Evolutionary conservation across 2,797 vertebrate species (phyloP), one percentile per base, ranked within the genome.

Genomic region (Todus mexicanus): DNA sequence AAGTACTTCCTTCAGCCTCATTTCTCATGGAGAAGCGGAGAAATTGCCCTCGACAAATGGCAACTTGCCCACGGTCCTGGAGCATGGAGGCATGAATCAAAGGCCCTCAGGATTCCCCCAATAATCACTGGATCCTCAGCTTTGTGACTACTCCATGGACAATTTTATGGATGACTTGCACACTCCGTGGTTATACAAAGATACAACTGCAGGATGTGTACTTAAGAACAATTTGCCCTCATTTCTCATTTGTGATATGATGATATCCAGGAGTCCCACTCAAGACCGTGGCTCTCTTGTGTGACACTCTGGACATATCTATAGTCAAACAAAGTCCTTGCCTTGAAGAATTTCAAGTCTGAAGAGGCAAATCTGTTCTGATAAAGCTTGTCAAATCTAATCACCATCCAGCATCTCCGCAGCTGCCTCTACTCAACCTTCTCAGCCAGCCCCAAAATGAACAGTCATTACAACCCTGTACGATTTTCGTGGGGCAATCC

Each of bases 281-380:
- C 35, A 3, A 12, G 71, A 90, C 57, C 26, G 22, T 0, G 47
- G 51, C 65, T 89, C 51, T 53, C 53, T 60, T 23, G 12, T 43
- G 74, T 43, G 69, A 80, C 60, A 31, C 37, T 19, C 53, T 14
- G 23, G 21, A 63, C n/a, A 3, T 17, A 56, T 76, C 83, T 50
- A 6, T 1, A 69, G 65, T 1, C 8, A 81, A 85, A 72, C 50
- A 89, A 93, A 87, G 89, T 89, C 90, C 73, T 91, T 73, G 76
- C 87, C 82, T 87, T 54, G 26, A 90, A 92, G 81, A 92, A 88
- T 71, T 27, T 56, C 2, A 81, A 61, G 37, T 77, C 86, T 57
- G 88, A 89, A 92, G 87, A 96, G 84, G 92, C 84, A 94, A 85
- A 92, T 59, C 54, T 48, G 83, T 76, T 91, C 71, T 31, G 90